phyloP scores from a whole-genome alignment of 2,888 invertebrate genomes.

The Drosophila dives region DNA sequence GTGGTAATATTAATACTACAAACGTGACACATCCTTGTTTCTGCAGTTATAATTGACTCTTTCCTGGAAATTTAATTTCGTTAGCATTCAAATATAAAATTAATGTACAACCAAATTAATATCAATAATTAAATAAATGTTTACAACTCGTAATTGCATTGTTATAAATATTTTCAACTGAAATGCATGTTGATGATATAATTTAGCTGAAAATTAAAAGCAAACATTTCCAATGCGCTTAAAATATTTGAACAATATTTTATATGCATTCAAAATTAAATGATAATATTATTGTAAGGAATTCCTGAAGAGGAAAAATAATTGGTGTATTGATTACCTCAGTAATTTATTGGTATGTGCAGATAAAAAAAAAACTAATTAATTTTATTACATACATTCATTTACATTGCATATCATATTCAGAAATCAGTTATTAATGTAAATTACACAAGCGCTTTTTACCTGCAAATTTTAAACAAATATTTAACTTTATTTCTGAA shows the following conservation, averaged over 20 bases:
- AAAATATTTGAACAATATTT: background rate
- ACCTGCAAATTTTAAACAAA: background rate
- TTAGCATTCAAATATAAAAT: background rate
- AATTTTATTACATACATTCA: background rate
- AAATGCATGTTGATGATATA: background rate
- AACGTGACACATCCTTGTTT: background rate
- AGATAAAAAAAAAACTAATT: background rate
- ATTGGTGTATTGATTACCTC: background rate
- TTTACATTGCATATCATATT: background rate
- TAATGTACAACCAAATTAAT: background rate
- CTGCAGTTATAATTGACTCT: background rate
- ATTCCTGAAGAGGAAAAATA: no score
- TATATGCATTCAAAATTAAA: background rate
- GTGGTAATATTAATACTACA: background rate
- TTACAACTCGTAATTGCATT: background rate
- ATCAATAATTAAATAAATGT: background rate
- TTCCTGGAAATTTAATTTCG: background rate
- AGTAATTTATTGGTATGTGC: background rate
- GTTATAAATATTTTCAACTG: background rate
- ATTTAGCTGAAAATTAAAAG: background rate
- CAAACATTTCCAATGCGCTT: background rate
- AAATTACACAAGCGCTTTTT: background rate
- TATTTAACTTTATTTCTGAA: background rate
- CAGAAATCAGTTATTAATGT: background rate
- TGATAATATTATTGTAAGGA: background rate